Evolutionary conservation across 2,797 vertebrate species (phyloP).

Genomic region (Chanos chanos): DNA sequence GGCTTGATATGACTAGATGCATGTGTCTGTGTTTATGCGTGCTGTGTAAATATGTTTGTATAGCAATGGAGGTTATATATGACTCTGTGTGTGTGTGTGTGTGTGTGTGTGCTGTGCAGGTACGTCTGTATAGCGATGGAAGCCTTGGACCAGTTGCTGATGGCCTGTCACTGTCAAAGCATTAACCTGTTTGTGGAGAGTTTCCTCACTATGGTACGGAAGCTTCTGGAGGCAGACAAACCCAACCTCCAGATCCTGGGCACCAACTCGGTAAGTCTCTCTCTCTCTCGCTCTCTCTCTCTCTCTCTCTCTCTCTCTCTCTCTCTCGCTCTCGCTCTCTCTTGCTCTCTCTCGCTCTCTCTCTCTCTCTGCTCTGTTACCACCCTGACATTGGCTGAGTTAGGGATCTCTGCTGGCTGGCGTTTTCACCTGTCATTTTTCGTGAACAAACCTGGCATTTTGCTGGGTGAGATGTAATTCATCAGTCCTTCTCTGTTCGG

Average conservation of each 20-base stretch:
- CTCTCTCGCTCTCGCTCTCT: too few species aligned
- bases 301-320: too few species aligned
- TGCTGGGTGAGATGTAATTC: too few species aligned
- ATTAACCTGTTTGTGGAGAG: constrained; percentile 97
- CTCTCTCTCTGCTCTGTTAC: too few species aligned
- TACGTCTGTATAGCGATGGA: constrained; percentile 97
- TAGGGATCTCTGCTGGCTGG: too few species aligned
- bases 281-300: too few species aligned
- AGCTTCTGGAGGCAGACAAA: constrained; percentile 91
- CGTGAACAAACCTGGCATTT: too few species aligned
- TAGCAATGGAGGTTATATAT: background rate
- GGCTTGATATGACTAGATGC: background rate
- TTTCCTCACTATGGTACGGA: constrained; percentile 95
- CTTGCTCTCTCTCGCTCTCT: too few species aligned
- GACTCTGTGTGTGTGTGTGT: background rate
- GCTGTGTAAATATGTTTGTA: constrained; percentile 39
- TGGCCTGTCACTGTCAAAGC: constrained; percentile 96
- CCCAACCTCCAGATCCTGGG: constrained; percentile 88
- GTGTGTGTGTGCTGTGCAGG: constrained; percentile 63
- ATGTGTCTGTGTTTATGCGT: constrained; percentile 19
- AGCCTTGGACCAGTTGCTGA: constrained; percentile 91
- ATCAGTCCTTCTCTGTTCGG: too few species aligned
- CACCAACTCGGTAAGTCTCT: constrained; percentile 45
- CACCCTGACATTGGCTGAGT: too few species aligned
- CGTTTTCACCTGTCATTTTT: too few species aligned